Evolutionary conservation across 2,797 vertebrate species (phyloP), one percentile per base, ranked within the genome.

Genomic region (Sebastes nivosus): DNA sequence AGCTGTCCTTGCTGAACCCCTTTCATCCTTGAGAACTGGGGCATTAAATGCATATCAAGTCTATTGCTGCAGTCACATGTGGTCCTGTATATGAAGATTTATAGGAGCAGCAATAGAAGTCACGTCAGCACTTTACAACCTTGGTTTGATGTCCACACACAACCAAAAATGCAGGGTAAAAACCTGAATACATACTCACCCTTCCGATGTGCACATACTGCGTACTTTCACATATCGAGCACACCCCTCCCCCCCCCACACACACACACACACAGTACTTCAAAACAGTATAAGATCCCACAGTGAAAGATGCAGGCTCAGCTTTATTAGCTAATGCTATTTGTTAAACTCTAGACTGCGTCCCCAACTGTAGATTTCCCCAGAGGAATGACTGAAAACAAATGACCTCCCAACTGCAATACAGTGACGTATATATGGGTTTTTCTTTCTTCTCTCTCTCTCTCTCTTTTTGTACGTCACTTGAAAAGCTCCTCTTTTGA

Each of bases 271-370:
- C 4, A 59, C n/a, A 65, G 18, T 74, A 68, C 73, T 87, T 85
- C 80, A 80, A 91, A 88, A 86, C 61, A 60, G 77, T 86, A 75
- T 83, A 88, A 83, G 68, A 79, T 83, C 25, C 32, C 68, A 81
- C 76, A 73, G 80, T 92, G 75, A 90, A 91, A 89, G 67, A 84
- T 89, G 92, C 90, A 73, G 65, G 71, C 79, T 95, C 89, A 92
- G 88, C 92, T 87, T 89, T 95, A 87, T 92, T 86, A 87, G 77
- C 85, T 83, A 90, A 92, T 89, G 79, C 80, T 87, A 78, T 94
- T 93, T 92, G 83, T 90, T 75, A 88, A 90, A 92, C 84, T 85
- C 65, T 68, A 73, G 75, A 79, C 79, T 69, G 54, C 10, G 63
- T 87, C 67, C 38, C 50, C 74, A 90, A 75, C 81, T 79, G 74